A percentile compares a stretch with the other conserved stretches of the same genome.
phyloP scores from a whole-genome alignment of 2,797 vertebrate genomes.

The Dallia pectoralis region DNA sequence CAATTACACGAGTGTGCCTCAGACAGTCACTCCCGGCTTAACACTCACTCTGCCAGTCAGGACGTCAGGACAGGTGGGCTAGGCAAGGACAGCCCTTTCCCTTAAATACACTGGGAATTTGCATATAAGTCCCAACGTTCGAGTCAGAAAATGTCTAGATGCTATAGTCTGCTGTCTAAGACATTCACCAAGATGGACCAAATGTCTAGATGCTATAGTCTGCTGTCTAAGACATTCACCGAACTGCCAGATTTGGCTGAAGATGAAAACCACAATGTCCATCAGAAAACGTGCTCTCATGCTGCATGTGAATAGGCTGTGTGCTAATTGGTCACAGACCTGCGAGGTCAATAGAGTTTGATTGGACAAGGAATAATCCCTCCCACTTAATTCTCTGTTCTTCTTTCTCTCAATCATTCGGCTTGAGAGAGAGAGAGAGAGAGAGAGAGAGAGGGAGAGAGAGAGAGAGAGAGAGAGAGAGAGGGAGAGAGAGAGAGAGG shows the following conservation, averaged over 20 bases:
- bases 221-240: slow-evolving; percentile 53
- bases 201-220: slow-evolving; percentile 23
- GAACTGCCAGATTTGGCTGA: slow-evolving; percentile 62
- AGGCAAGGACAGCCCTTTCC: neutral
- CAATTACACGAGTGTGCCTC: slow-evolving; percentile 65
- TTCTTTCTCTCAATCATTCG: slow-evolving; percentile 28
- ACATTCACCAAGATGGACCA: too few species aligned
- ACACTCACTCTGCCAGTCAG: slow-evolving; percentile 4
- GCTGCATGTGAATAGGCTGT: slow-evolving; percentile 65
- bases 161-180: too few species aligned
- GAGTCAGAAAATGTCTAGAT: slow-evolving; percentile 38
- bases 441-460: too few species aligned
- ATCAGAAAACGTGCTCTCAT: slow-evolving; percentile 65
- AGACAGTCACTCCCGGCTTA: slow-evolving; percentile 61
- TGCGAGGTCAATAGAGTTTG: slow-evolving; percentile 66
- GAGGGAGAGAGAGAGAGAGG: too few species aligned
- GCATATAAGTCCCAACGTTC: slow-evolving; percentile 10
- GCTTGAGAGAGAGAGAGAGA: too few species aligned
- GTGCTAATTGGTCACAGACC: slow-evolving; percentile 74
- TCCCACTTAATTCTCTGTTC: slow-evolving; percentile 18
- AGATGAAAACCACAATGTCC: slow-evolving; percentile 51
- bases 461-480: too few species aligned
- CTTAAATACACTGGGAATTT: neutral
- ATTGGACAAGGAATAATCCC: slow-evolving; percentile 61
- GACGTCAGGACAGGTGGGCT: neutral